These are phyloP conservation scores for Prosapia bicincta DNA, from an alignment of 2,888 invertebrate genomes.

Conservation along the genomic window DNA sequence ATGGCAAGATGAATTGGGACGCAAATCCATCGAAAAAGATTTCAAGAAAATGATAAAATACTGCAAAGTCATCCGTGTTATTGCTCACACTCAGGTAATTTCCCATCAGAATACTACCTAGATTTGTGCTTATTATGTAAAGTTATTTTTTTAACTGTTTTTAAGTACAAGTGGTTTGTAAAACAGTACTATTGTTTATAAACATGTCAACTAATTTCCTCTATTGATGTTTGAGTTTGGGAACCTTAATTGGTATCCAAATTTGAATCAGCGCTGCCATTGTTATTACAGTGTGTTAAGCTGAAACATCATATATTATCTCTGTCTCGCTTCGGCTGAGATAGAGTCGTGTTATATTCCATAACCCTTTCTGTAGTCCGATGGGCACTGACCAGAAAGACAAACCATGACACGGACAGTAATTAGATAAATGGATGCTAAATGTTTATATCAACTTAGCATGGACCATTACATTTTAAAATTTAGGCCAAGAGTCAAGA, in stretches of 20 bases:
- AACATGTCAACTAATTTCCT: too few species aligned
- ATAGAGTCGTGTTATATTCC: conserved; percentile 63
- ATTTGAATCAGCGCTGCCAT: background rate
- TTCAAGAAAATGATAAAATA: conserved; percentile 97
- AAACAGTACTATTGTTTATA: too few species aligned
- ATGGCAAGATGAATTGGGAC: conserved; percentile 96
- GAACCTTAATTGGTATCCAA: background rate
- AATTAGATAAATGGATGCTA: too few species aligned
- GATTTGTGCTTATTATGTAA: too few species aligned
- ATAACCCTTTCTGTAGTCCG: conserved; percentile 66
- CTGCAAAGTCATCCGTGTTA: conserved; percentile 93
- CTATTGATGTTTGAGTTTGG: background rate
- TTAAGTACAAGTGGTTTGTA: too few species aligned
- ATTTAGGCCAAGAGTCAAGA: too few species aligned
- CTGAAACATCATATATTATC: conserved; percentile 52
- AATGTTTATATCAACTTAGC: too few species aligned
- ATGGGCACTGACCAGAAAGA: conserved; percentile 63
- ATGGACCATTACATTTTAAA: too few species aligned
- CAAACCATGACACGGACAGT: conserved; percentile 67
- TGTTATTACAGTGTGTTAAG: conserved; percentile 7
- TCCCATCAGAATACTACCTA: background rate
- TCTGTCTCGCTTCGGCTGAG: conserved; percentile 45
- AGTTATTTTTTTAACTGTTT: too few species aligned
- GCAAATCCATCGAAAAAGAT: conserved; percentile 95
- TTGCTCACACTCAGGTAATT: conserved; percentile 95